These are phyloP conservation scores for Eudiplozoon nipponicum DNA, from an alignment of 2,888 invertebrate species.

Conservation along the genomic window DNA sequence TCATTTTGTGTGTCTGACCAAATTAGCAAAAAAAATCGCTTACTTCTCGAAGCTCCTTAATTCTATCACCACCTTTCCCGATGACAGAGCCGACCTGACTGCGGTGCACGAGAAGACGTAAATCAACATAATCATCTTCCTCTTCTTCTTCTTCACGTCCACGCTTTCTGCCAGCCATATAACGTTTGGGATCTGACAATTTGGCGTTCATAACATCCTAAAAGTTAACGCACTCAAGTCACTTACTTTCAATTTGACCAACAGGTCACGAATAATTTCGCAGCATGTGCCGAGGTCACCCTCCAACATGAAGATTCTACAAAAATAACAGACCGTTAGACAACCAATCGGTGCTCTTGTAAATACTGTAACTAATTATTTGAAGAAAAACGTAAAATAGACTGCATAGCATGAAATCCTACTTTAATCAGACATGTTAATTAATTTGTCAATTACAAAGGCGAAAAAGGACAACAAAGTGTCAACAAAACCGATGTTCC, in stretches of 20 bases:
- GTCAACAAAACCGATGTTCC: too few species aligned
- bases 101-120: not conserved
- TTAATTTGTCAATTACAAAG: too few species aligned
- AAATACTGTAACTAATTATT: too few species aligned
- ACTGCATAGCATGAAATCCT: too few species aligned
- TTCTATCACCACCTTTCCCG: constrained; percentile 3
- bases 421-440: too few species aligned
- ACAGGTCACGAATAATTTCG: not conserved
- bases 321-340: too few species aligned
- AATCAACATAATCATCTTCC: not conserved
- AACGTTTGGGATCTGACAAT: not conserved
- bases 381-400: too few species aligned
- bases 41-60: not conserved
- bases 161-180: not conserved
- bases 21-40: too few species aligned
- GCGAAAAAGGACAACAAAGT: too few species aligned
- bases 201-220: not conserved
- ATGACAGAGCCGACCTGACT: constrained; percentile 3
- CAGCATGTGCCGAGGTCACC: not conserved
- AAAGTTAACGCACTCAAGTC: too few species aligned
- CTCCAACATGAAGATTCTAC: not conserved
- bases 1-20: constrained; percentile 3
- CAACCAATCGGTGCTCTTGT: too few species aligned
- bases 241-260: constrained; percentile 2
- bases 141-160: not conserved